Conservation (phyloP, 2,888 invertebrate species). For the Ormyrus labotus region DNA sequence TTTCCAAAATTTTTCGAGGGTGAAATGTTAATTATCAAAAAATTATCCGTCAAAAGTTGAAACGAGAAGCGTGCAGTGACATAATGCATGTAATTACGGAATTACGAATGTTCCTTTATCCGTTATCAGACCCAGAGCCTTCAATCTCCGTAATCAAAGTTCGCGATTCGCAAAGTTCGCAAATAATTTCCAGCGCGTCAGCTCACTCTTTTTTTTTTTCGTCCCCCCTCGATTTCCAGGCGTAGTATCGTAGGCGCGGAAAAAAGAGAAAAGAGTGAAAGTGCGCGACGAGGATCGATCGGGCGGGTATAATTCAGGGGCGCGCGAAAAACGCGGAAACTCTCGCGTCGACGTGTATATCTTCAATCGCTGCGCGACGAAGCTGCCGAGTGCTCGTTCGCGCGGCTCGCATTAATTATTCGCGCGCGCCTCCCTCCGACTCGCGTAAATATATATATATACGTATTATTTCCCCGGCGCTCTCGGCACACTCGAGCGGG, state of each 20-base stretch:
- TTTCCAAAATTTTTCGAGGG: too few species aligned
- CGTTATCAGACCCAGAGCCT: too few species aligned
- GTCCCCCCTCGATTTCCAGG: not conserved
- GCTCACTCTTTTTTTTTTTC: not conserved
- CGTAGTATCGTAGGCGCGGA: not conserved
- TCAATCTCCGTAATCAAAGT: constrained; percentile 9
- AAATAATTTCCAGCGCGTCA: constrained; percentile 13
- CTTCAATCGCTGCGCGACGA: constrained; percentile 60
- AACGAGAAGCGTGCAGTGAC: too few species aligned
- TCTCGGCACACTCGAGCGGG: constrained; percentile 26
- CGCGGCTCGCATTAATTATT: constrained; percentile 48
- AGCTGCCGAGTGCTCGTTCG: constrained; percentile 16
- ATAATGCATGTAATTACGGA: too few species aligned
- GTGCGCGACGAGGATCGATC: constrained; percentile 59
- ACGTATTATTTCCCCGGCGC: constrained; percentile 18
- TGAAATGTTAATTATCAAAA: too few species aligned
- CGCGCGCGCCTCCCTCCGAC: constrained; percentile 1
- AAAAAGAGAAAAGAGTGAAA: not conserved
- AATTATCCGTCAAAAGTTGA: too few species aligned
- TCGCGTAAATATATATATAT: constrained; percentile 13
- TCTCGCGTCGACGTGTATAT: constrained; percentile 48
- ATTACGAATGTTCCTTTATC: too few species aligned
- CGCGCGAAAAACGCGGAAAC: constrained; percentile 58
- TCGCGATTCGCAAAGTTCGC: constrained; percentile 36
- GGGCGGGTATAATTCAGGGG: constrained; percentile 52